Evolutionary conservation across 2,888 invertebrate species (phyloP).

Genomic region (Leptopilina drosophilae): DNA sequence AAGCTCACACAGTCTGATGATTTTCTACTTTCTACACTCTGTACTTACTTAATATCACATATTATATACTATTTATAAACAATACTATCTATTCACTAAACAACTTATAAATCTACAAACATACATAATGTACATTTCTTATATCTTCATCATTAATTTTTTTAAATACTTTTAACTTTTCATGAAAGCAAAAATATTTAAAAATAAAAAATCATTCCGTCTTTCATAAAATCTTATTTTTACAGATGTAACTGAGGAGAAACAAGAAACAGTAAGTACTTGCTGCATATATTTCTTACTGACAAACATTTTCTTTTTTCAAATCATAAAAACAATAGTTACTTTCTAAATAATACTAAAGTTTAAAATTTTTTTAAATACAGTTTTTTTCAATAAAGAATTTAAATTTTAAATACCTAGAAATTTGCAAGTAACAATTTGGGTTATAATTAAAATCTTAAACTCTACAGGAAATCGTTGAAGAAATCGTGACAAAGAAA

Average conservation of each 20-base stretch:
- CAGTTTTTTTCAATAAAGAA: too few relatives aligned
- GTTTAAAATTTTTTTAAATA: too few relatives aligned
- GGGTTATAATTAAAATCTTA: not conserved
- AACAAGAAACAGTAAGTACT: conserved; percentile 17
- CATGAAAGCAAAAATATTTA: not conserved
- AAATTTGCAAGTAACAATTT: not conserved
- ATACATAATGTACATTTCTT: not conserved
- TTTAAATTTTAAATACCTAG: too few relatives aligned
- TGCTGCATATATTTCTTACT: not conserved
- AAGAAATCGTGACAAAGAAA: conserved; percentile 75
- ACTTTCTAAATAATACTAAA: too few relatives aligned
- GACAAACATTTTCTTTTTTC: not conserved
- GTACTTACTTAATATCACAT: too few relatives aligned
- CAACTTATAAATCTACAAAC: not conserved
- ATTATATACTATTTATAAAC: not conserved
- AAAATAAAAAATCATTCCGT: not conserved
- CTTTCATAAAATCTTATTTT: conserved; percentile 16
- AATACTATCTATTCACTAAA: not conserved
- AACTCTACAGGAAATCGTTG: conserved; percentile 55
- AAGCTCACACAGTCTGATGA: not conserved
- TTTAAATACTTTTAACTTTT: not conserved
- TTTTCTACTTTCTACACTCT: not conserved
- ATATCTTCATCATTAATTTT: not conserved
- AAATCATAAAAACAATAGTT: not conserved
- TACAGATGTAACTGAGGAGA: conserved; percentile 20